phyloP scores from a whole-genome alignment of 2,113 vertebrate genomes.

The Bubo bubo region DNA sequence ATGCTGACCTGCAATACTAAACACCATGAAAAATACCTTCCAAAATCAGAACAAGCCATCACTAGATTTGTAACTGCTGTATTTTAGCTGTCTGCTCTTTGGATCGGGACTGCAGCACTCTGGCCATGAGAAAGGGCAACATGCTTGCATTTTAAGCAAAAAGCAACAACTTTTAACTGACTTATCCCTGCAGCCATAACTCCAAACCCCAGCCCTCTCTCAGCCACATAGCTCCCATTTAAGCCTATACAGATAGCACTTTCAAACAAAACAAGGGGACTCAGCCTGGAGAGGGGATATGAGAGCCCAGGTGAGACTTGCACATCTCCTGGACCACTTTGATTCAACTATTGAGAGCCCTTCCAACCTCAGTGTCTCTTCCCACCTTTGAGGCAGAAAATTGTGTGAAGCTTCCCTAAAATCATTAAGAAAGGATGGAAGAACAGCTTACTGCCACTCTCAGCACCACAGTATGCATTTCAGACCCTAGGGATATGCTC shows the following conservation, averaged over 20 bases:
- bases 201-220: background rate
- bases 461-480: background rate
- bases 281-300: background rate
- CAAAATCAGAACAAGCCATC: background rate
- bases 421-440: background rate
- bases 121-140: background rate
- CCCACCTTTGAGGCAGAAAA: background rate
- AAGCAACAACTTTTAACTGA: background rate
- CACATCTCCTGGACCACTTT: background rate
- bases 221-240: background rate
- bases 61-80: background rate
- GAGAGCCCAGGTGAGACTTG: background rate
- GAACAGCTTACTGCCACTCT: background rate
- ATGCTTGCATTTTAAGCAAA: background rate
- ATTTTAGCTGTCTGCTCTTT: background rate
- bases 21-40: background rate
- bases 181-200: rapidly evolving
- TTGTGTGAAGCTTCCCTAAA: background rate
- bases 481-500: background rate
- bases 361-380: background rate
- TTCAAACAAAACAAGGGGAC: background rate
- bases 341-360: background rate
- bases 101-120: background rate
- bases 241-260: too few relatives aligned
- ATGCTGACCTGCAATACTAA: background rate